Evolutionary conservation across 2,888 invertebrate genomes (phyloP), one percentile per base, ranked within the genome.

Genomic region (Dorcus hopei): DNA sequence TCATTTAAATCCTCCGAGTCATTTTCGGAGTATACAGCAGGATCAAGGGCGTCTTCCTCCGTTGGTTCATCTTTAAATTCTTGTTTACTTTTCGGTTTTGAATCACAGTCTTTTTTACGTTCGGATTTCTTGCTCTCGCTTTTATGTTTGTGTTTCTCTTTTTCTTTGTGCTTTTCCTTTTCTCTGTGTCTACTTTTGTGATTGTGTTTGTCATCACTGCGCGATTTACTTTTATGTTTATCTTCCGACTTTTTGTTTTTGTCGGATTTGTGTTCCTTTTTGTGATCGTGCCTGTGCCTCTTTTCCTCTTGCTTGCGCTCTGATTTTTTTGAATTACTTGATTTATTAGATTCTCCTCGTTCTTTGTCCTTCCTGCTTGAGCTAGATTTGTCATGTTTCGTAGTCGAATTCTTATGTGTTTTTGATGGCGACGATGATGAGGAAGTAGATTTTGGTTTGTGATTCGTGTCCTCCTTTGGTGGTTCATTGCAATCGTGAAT

Each of bases 1-100:
- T 86, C 87, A 19, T 45, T 23, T 45, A 45, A 19, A 19, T 45
- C 45, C 16, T 16, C 16, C 19, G 16, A 16, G 66, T 87, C 86
- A 52, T 63, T 61, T 2, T 53, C 33, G 53, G 49, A 53, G 38
- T 56, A 52, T 3, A 9, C 49, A 57, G 49, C 47, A 58, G 49
- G 59, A 38, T 45, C 45, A 9, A 45, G 1, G 11, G 16, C 14
- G 1, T 19, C 9, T 19, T 49, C 19, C 9, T 49, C 26, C 3
- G 33, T 49, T 9, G 16, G 48, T 26, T 48, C n/a, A 6, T 38
- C 33, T 11, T n/a, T 9, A 14, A 33, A 19, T 3, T 49, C 38
- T 14, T n/a, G 19, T 33, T 49, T 38, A 42, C 2, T 16, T 7
- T 49, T 9, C 14, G 19, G 14, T 16, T 53, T 54, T 8, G 11